Evolutionary conservation across 1,140 invertebrate species (phyloP), one percentile per base, ranked within the genome.

Genomic region (Bombus huntii): DNA sequence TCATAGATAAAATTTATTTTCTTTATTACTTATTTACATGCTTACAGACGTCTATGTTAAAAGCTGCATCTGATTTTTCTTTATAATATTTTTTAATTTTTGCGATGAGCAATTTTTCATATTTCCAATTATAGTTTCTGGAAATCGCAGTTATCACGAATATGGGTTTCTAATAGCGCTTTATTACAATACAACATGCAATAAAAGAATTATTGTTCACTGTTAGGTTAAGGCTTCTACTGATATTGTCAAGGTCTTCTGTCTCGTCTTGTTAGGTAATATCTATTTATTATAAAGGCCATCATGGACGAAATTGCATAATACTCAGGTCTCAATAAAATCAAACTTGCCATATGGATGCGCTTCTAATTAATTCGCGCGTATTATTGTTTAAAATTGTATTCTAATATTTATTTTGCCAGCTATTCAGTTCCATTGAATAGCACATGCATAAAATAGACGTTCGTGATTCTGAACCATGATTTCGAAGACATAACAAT

Each of bases 291-390:
- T 62, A 73, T 79, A 86, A 89, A 89, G 74, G 78, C 74, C 70
- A 78, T 88, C 68, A 31, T 59, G 39, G 31, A 68, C 22, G 3
- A 66, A 86, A 88, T 89, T 89, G 78, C 87, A 78, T 88, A 88
- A 89, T 81, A 37, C 74, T 62, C 18, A 37, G 28, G 53, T 73
- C 81, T 53, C 39, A 85, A 76, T 88, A 73, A 81, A 72, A 80
- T 59, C 9, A 25, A 74, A 47, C 78, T 31, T 12, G 34, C 3
- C 2, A 62, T 9, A 34, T 28, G 15, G 47, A 47, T 65, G 34
- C 31, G 25, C 18, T 34, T 31, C 22, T 37, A 73, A 85, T 85
- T 81, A 74, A 42, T 81, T 73, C 12, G 15, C 12, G 9, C 0
- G 72, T 22, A 31, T 62, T 74, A 44, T 44, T 10, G 34, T 42